Base-by-base conservation (phyloP, 2,797 vertebrate genomes). In the Discoglossus pictus region DNA sequence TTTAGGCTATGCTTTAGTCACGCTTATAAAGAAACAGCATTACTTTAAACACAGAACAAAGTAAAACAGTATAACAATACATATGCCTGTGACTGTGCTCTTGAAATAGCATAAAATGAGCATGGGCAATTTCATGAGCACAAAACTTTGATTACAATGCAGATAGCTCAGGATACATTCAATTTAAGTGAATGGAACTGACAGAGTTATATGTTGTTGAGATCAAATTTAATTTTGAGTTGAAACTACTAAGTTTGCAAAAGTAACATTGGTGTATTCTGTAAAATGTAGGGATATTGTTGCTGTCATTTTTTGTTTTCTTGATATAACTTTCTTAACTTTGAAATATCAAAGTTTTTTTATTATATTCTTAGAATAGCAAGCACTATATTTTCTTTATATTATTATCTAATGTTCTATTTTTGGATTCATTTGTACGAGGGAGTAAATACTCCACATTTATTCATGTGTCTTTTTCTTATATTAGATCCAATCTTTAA, bases 221-320 rank as follows among this genome's bases (percentile, higher is more conserved):
- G 56, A 64, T 79, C 47, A 79, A 79, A 85, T 77, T 79, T 75
- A 81, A 81, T 80, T 85, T 82, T 53, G 60, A 74, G 13, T 7
- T 68, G 65, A 80, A 83, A 76, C 73, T 15, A 54, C 60, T 66
- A 74, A 59, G 4, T 78, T 78, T 66, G 54, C 46, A 76, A 78
- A 80, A 72, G 6, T 31, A 16, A 2, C 9, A 59, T 8, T 79
- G 51, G 16, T 60, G 7, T 61, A 20, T 2, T 44, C 27, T 31
- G 27, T 8, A 31, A 8, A 31, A 31, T 31, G 8, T 31, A 31
- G 27, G 4, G 4, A 31, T 31, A 31, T 31, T 31, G 27, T 31
- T 31, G 8, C 4, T 31, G 27, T 31, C 27, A 31, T 31, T 31
- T 31, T 31, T 31, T 31, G 8, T 31, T 31, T 31, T 31, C 27